Conservation (phyloP, 2,113 vertebrate genomes). For the Neotoma lepida region DNA sequence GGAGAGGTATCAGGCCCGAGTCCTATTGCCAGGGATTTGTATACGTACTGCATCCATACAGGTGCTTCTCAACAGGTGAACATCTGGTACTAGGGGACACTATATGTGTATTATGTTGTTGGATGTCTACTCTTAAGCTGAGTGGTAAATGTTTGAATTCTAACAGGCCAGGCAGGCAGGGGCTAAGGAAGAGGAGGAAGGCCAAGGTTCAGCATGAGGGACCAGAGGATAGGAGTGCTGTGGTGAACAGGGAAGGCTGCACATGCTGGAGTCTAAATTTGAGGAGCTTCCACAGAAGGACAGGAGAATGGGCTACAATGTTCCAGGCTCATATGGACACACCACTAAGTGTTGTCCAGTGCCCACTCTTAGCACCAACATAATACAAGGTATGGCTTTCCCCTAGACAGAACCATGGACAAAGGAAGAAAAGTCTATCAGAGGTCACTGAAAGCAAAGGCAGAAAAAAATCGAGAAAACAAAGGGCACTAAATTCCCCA, state of each 20-base stretch:
- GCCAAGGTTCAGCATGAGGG: background rate
- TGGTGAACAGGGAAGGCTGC: background rate
- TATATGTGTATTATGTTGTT: fast-evolving
- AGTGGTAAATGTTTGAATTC: background rate
- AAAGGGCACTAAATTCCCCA: background rate
- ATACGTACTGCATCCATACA: fast-evolving
- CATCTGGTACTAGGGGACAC: background rate
- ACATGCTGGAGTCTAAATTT: background rate
- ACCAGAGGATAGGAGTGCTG: background rate
- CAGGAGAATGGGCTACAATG: background rate
- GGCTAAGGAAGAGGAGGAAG: background rate
- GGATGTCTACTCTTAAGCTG: background rate
- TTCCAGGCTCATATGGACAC: background rate
- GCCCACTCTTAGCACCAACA: background rate
- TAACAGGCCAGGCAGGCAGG: background rate
- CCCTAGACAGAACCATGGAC: background rate
- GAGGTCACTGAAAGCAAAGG: background rate
- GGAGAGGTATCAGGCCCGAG: background rate
- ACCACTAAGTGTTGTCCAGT: no score
- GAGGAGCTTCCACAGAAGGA: background rate
- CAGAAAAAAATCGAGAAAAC: background rate
- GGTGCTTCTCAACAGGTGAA: background rate
- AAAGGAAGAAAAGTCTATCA: background rate
- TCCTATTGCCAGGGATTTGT: background rate
- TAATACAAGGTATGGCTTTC: background rate